Conservation (phyloP, 2,113 vertebrate genomes). For the Corythornis cristatus region DNA sequence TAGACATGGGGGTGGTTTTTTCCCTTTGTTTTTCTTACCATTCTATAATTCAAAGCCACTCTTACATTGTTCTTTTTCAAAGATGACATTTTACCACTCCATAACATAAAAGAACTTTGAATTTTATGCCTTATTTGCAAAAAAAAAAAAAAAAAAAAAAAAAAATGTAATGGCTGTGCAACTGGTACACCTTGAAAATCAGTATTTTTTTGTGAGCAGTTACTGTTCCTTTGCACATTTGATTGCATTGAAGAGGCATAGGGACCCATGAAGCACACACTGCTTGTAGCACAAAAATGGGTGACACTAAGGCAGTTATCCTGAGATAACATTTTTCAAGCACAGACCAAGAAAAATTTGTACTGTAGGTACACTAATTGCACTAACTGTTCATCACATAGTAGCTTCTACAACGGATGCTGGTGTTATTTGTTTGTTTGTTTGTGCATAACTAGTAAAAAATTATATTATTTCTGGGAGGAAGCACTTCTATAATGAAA, state of each 20-base stretch:
- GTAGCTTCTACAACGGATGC: neutral
- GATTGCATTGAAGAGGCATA: neutral
- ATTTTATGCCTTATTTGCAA: neutral
- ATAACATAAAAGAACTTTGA: neutral
- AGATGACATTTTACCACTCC: neutral
- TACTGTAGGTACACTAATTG: neutral
- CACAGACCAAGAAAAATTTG: neutral
- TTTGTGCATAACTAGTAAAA: neutral
- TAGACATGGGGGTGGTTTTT: neutral
- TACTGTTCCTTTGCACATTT: neutral
- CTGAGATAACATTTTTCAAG: neutral
- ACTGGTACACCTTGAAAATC: neutral
- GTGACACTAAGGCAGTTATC: neutral
- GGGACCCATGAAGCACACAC: neutral
- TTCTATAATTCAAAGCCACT: neutral
- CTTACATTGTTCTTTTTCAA: neutral
- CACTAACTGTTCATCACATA: neutral
- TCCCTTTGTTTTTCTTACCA: neutral
- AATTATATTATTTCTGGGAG: neutral
- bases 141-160: neutral
- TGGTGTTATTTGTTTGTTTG: neutral
- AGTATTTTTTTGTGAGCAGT: neutral
- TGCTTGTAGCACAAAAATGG: neutral
- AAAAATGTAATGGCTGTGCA: neutral
- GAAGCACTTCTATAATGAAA: neutral